Evolutionary conservation across 2,113 vertebrate species (phyloP).

Genomic region (Sander vitreus): DNA sequence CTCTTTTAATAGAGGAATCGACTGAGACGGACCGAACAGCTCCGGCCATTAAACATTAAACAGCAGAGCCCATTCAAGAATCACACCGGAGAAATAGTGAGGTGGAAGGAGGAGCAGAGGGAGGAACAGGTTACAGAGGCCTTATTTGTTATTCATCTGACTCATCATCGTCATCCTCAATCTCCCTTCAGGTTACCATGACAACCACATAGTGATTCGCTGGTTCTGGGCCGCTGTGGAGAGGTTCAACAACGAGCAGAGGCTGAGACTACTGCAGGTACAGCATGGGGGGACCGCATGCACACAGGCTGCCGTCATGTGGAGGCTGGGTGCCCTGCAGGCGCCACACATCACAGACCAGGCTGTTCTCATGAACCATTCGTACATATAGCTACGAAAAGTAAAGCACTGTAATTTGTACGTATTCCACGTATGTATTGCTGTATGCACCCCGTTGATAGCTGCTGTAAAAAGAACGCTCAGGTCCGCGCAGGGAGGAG

Average conservation of each 20-base stretch:
- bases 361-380: no score
- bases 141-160: constrained; percentile 68
- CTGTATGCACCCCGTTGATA: no score
- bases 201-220: constrained; percentile 98
- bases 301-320: constrained; percentile 45
- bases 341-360: background rate
- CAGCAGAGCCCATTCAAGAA: constrained; percentile 44
- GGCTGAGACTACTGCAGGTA: constrained; percentile 96
- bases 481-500: no score
- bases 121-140: constrained; percentile 1
- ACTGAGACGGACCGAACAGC: constrained; percentile 41
- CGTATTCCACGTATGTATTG: no score
- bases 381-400: no score
- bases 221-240: constrained; percentile 99
- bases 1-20: constrained; percentile 71
- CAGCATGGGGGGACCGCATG: constrained; percentile 10
- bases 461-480: no score
- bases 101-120: background rate
- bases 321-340: constrained; percentile 28
- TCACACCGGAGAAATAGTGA: background rate
- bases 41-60: constrained; percentile 62
- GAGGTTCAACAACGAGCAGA: constrained; percentile 99
- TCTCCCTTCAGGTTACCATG: constrained; percentile 91
- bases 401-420: no score
- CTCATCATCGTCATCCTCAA: constrained; percentile 61